Conservation (phyloP, 2,888 invertebrate species). For the Diarsia mendica region DNA sequence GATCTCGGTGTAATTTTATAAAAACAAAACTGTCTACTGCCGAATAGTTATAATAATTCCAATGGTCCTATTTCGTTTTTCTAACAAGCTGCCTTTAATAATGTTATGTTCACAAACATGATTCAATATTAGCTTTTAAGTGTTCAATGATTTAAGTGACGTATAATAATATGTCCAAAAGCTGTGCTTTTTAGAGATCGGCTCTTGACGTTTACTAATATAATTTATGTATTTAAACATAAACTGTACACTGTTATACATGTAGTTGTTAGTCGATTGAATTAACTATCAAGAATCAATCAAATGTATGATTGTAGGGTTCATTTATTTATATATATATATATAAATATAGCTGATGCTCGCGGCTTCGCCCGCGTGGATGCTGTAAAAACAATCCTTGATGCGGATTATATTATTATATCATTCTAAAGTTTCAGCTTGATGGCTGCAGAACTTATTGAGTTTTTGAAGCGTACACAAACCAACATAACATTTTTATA, state of each 20-base stretch:
- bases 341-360: no score
- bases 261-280: neutral
- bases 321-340: no score
- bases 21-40: neutral
- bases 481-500: no score
- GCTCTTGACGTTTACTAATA: neutral
- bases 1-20: neutral
- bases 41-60: neutral
- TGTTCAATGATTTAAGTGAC: slow-evolving; percentile 49
- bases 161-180: neutral
- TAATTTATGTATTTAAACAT: neutral
- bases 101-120: slow-evolving; percentile 5
- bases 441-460: no score
- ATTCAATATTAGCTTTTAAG: slow-evolving; percentile 23
- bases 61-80: neutral
- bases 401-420: no score
- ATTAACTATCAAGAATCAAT: neutral
- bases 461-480: no score
- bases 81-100: slow-evolving; percentile 1
- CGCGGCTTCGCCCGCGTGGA: no score
- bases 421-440: no score
- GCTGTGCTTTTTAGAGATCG: neutral
- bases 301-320: neutral
- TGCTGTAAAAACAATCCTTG: no score
- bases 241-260: neutral